Base-by-base conservation (phyloP, 2,113 vertebrate species). In the Chrysemys picta region DNA sequence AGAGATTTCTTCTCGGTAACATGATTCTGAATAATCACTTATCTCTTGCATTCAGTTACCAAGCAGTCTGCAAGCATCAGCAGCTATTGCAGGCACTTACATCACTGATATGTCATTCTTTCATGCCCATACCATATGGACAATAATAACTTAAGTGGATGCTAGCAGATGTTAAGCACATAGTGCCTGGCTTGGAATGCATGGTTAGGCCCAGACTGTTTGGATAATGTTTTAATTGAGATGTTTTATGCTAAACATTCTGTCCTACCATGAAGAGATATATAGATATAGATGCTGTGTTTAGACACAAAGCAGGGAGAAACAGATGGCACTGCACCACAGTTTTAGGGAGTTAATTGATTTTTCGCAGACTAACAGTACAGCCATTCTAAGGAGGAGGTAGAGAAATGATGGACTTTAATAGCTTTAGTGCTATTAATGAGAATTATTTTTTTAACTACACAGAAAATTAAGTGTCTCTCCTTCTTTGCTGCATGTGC, bases 41-140 rank as follows among this genome's bases (percentile, higher is more conserved):
- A 92, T 95, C 93, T 96, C 84, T 86, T 79, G 82, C 85, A 92
- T 96, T 95, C 90, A 86, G 22, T 91, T 86, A 90, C 21, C 49
- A 90, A 96, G 93, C 49, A 90, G 87, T 94, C 90, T 96, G 87
- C 89, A 94, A 94, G 82, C 85, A 94, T 94, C 90, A 93, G 90
- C 81, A 95, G 91, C 80, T 90, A 91, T 91, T 96, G 87, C 84
- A 91, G 29, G 90, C 80, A 90, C 84, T 94, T 95, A 83, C 87
- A 95, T 97, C 93, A 97, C 29, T 89, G 93, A 89, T 90, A 53
- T 97, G 80, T 93, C 93, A 96, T 97, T 95, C 95, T 97, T 97
- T 88, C 87, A 91, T 0, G 0, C 75, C 59, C 2, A 1, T 50
- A 96, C 90, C 96, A 96, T 97, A 98, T 95, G 97, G 94, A 56